Evolutionary conservation across 2,797 vertebrate species (phyloP).

Genomic region (Crax fasciolata): DNA sequence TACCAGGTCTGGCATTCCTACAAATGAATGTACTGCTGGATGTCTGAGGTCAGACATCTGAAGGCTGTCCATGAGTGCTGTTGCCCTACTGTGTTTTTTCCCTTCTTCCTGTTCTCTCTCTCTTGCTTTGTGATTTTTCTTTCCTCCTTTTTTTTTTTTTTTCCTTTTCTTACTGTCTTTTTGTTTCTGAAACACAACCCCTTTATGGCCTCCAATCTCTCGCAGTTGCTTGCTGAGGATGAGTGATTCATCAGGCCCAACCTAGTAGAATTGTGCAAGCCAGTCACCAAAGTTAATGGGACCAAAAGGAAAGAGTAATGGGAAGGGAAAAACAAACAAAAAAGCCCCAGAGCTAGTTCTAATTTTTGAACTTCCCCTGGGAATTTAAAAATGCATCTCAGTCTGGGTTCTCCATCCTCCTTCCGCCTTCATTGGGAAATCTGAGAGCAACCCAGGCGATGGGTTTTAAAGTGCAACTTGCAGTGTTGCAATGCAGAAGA

Average conservation of each 20-base stretch:
- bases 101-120: background rate
- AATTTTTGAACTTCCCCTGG: background rate
- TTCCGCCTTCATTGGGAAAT: slow-evolving; percentile 12
- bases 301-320: slow-evolving; percentile 15
- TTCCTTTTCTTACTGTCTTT: background rate
- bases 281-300: slow-evolving; percentile 38
- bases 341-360: slow-evolving; percentile 18
- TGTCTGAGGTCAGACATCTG: slow-evolving; percentile 42
- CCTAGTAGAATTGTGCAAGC: slow-evolving; percentile 67
- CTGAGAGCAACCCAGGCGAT: background rate
- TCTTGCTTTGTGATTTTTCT: background rate
- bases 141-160: background rate
- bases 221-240: slow-evolving; percentile 37
- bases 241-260: slow-evolving; percentile 50
- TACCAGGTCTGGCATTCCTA: slow-evolving; percentile 70
- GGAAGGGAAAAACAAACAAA: slow-evolving; percentile 39
- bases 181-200: slow-evolving; percentile 6
- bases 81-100: slow-evolving; percentile 24
- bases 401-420: background rate
- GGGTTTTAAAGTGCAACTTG: slow-evolving; percentile 29
- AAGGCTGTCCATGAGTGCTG: slow-evolving; percentile 47
- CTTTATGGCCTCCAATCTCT: slow-evolving; percentile 23
- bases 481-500: slow-evolving; percentile 48
- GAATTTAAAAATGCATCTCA: slow-evolving; percentile 33
- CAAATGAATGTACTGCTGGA: slow-evolving; percentile 52